Percentiles rank a stretch among this genome's conserved stretches.
Conservation (phyloP, 2,888 invertebrate species). For the Phrixothrix hirtus region DNA sequence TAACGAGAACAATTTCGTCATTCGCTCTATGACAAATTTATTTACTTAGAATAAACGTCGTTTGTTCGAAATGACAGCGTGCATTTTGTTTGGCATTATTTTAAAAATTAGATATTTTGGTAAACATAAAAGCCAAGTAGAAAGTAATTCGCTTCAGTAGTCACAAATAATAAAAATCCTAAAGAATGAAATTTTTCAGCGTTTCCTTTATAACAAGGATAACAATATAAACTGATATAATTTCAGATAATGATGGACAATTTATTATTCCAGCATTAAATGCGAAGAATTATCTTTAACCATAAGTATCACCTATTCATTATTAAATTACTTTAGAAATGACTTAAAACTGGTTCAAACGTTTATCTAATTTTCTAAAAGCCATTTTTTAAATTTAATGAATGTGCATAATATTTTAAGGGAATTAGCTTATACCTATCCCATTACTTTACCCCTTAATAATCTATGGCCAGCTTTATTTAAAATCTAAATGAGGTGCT, state of each 20-base stretch:
- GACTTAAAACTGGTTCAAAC: no score
- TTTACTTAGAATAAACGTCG: conserved; percentile 7
- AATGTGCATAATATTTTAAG: no score
- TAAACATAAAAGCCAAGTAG: not conserved
- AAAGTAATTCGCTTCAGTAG: not conserved
- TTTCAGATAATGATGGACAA: not conserved
- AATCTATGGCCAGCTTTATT: no score
- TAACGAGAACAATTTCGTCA: conserved; percentile 20
- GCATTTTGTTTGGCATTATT: no score
- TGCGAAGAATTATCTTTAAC: not conserved
- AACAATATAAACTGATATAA: not conserved
- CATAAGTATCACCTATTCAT: no score
- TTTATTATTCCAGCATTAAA: not conserved
- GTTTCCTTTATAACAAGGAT: not conserved
- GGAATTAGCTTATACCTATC: no score
- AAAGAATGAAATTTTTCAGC: no score
- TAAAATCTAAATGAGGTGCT: no score
- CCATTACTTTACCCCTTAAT: no score
- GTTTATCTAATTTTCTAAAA: no score
- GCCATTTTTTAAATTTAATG: no score
- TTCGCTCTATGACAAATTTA: conserved; percentile 15
- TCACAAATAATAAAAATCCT: not conserved
- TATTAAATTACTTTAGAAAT: no score
- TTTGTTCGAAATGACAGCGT: not conserved
- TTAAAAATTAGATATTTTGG: not conserved